Evolutionary conservation across 2,113 vertebrate genomes (phyloP), one percentile per base, ranked within the genome.

Genomic region (Scomber japonicus): DNA sequence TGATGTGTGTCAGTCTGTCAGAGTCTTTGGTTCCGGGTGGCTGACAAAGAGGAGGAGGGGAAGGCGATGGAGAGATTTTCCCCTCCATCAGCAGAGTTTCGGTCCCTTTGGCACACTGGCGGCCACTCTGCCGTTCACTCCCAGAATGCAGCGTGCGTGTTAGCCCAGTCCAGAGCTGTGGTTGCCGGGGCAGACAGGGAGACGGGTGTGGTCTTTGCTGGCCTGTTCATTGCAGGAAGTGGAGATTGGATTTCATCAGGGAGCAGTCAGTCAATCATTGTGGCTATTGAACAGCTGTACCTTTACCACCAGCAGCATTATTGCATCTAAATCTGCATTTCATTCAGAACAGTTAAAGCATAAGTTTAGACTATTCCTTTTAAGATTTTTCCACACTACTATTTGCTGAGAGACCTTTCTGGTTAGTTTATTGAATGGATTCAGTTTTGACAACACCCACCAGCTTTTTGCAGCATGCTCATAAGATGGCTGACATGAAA

Each of bases 81-180:
- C 81, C 72, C 70, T 88, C 61, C 27, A 87, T 94, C 93, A 94
- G 94, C 91, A 92, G 61, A 88, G 82, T 80, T 79, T 31, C 83
- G 60, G 85, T 91, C 83, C 73, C 81, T 80, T 72, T 88, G 84
- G 82, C 87, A 89, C 64, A 80, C 57, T 31, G 7, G 0, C 64
- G 78, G 78, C 81, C 66, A 76, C 78, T 85, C 75, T 86, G 73
- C 49, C 2, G 66, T 66, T 84, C 64, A 51, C 62, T 88, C 78
- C 61, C 55, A 82, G 40, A 88, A 75, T 74, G 83, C 65, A 68
- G 11, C 67, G 50, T 63, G 19, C 75, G 53, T 75, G 48, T 71
- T 75, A 82, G 55, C 60, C 61, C 51, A 17, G 69, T 79, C 73
- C 83, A 81, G 51, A 78, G 75, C 77, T 94, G 90, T 75, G 92